Evolutionary conservation across 2,113 vertebrate genomes (phyloP).

Genomic region (Sylvilagus bachmani): DNA sequence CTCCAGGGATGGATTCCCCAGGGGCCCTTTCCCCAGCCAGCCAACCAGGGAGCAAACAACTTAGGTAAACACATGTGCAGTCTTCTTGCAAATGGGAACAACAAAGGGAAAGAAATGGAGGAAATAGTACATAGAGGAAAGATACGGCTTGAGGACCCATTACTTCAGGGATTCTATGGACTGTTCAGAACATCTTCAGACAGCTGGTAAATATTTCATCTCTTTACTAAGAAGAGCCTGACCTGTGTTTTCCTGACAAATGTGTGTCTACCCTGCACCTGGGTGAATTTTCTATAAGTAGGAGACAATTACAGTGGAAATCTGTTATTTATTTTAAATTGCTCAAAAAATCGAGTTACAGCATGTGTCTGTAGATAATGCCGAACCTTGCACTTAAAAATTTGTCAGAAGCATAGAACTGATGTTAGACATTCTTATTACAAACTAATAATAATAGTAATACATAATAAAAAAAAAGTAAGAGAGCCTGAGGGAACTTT

Average conservation of each 20-base stretch:
- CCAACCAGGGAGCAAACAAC: constrained; percentile 23
- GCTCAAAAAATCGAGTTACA: constrained; percentile 1
- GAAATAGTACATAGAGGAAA: constrained; percentile 62
- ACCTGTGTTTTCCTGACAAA: constrained; percentile 66
- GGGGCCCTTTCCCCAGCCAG: background rate
- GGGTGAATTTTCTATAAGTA: constrained; percentile 55
- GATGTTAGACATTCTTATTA: background rate
- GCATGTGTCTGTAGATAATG: background rate
- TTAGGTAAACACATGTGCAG: constrained; percentile 61
- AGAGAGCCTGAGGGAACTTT: background rate
- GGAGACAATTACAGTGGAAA: background rate
- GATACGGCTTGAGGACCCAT: constrained; percentile 30
- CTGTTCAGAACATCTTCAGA: constrained; percentile 80
- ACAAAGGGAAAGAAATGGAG: constrained; percentile 41
- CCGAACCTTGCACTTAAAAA: background rate
- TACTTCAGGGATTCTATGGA: constrained; percentile 43
- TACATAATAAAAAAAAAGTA: background rate
- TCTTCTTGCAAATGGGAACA: background rate
- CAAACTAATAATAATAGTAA: background rate
- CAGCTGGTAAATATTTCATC: constrained; percentile 80
- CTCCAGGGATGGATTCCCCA: constrained; percentile 28
- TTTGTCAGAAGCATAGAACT: background rate
- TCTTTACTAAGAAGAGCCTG: constrained; percentile 58
- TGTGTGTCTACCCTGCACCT: constrained; percentile 27
- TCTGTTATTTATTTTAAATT: constrained; percentile 7